These are phyloP conservation scores for Chionis minor DNA, from an alignment of 2,113 vertebrate genomes.

Conservation along the genomic window DNA sequence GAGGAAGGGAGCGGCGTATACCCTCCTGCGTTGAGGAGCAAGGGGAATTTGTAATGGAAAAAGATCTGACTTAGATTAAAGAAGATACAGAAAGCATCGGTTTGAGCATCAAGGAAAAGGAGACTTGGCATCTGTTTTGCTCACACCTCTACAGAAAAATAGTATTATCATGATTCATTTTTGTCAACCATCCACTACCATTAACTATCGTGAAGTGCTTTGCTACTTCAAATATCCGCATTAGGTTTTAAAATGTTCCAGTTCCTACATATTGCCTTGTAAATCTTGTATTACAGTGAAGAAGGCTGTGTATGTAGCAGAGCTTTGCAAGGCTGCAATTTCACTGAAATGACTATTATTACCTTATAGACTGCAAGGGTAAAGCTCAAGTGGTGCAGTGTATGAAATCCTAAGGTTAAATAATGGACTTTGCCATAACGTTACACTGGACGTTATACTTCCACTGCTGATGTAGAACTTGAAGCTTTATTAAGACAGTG, in stretches of 20 bases:
- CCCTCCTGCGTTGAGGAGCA: not conserved
- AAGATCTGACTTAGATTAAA: not conserved
- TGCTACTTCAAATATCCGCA: not conserved
- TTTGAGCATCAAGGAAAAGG: not conserved
- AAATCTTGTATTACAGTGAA: constrained; percentile 11
- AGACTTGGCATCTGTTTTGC: not conserved
- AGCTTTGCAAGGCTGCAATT: constrained; percentile 43
- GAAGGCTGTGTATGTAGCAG: not conserved
- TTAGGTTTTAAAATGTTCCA: constrained; percentile 4
- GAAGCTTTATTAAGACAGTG: not conserved
- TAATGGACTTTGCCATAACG: not conserved
- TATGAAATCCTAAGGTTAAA: constrained; percentile 34
- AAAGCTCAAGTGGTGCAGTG: constrained; percentile 19
- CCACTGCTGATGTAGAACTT: not conserved
- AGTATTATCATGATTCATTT: not conserved
- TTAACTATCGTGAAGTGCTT: not conserved
- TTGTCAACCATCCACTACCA: not conserved
- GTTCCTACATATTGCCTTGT: constrained; percentile 14
- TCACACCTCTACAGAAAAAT: not conserved
- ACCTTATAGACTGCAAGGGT: constrained; percentile 19
- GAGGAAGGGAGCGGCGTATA: not conserved
- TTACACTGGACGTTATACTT: not conserved
- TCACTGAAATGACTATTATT: constrained; percentile 42
- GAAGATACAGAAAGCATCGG: not conserved
- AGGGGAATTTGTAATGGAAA: not conserved